Conservation (phyloP, 1,140 invertebrate species). For the Monochamus saltuarius region DNA sequence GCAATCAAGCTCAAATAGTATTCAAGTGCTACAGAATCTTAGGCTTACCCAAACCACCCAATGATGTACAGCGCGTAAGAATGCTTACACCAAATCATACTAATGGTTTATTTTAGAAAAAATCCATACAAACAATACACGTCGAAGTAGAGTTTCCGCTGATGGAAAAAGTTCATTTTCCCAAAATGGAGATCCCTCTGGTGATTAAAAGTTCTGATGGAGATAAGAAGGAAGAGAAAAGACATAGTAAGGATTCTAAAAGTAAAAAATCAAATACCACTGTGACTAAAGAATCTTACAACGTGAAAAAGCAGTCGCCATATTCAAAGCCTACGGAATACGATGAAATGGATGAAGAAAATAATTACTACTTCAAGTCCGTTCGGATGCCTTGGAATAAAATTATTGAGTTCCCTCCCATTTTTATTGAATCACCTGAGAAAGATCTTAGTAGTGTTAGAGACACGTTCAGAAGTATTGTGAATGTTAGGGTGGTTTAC, state of each 20-base stretch:
- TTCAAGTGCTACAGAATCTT: conserved; percentile 7
- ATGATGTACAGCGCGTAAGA: neutral
- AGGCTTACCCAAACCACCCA: conserved; percentile 3
- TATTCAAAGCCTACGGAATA: neutral
- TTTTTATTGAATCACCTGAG: conserved; percentile 8
- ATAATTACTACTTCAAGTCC: conserved; percentile 9
- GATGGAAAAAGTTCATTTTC: neutral
- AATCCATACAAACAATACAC: conserved; percentile 3
- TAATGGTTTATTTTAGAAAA: neutral
- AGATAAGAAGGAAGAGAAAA: neutral
- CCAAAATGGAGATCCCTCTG: neutral
- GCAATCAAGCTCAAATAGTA: neutral
- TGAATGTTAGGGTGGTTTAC: conserved; percentile 7
- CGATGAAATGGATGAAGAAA: neutral
- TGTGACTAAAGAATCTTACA: neutral
- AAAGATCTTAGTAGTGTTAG: neutral
- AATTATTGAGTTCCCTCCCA: conserved; percentile 6
- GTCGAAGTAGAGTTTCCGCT: conserved; percentile 3
- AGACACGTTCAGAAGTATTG: conserved; percentile 9
- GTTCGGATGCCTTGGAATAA: neutral
- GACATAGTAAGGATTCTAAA: neutral
- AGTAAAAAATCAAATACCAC: neutral
- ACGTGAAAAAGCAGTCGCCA: neutral
- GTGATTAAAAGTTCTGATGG: neutral
- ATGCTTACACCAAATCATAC: neutral